phyloP scores from a whole-genome alignment of 2,113 vertebrate genomes.

The Ancistrus triradiatus region DNA sequence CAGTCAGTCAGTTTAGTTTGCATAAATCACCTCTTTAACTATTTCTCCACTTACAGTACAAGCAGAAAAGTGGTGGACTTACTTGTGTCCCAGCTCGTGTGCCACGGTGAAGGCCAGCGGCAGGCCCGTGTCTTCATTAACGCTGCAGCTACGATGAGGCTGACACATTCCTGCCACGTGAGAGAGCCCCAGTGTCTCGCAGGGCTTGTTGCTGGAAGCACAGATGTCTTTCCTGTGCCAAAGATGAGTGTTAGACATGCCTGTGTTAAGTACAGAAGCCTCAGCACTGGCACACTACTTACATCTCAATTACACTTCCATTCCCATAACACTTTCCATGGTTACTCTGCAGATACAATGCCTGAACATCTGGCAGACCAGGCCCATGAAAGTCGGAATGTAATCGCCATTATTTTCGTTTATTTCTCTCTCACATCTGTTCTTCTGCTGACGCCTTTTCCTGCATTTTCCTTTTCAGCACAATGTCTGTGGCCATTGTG shows the following conservation, averaged over 20 bases:
- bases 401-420: no score
- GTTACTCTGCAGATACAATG: neutral
- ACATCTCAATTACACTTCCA: neutral
- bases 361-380: no score
- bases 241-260: neutral
- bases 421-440: no score
- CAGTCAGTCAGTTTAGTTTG: no score
- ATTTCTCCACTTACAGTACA: no score
- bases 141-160: slow-evolving; percentile 87
- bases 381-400: no score
- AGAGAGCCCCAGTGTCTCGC: slow-evolving; percentile 92
- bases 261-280: neutral
- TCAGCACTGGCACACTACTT: neutral
- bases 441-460: neutral
- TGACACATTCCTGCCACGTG: slow-evolving; percentile 95
- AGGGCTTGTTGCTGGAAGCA: slow-evolving; percentile 83
- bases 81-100: slow-evolving; percentile 97
- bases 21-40: no score
- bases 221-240: slow-evolving; percentile 89
- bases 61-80: no score
- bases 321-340: neutral
- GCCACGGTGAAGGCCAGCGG: slow-evolving; percentile 91
- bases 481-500: no score
- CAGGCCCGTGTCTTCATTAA: slow-evolving; percentile 91
- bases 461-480: no score